Base-by-base conservation (phyloP, 1,140 invertebrate genomes). In the Pemphigus obesinymphae region DNA sequence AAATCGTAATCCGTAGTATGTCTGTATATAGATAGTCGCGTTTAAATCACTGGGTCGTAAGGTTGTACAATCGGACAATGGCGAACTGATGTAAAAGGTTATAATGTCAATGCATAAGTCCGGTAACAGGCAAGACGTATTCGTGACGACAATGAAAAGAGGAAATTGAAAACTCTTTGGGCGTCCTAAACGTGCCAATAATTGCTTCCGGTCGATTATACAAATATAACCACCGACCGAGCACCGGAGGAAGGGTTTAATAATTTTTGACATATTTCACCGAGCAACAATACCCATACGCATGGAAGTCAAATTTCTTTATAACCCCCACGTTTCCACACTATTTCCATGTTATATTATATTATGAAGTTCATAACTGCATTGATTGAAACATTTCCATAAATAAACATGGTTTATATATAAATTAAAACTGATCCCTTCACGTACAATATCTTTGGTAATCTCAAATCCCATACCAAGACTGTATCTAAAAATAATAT, bases 91-190 rank as follows among this genome's bases (percentile, higher is more conserved):
- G n/a, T 23, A 55, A 55, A 55, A 55, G 50, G n/a, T 55, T 26
- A 10, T 40, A 8, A 55, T 15, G 50, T 55, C n/a, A n/a, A 55
- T 5, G 34, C 11, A 20, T n/a, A 50, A 4, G 17, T 48, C 45
- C 13, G 45, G 13, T 15, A 20, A 20, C 48, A 2, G 48, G 0
- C 20, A 45, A 45, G 17, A 53, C 20, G 20, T 1, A n/a, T n/a
- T 37, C 15, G n/a, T 23, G 4, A n/a, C 73, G 50, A 76, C 45
- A 76, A 76, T 34, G 48, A 20, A 26, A 40, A 55, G 31, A 76
- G 73, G 50, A 76, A 76, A 76, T 76, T 23, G 73, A 76, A 76
- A 76, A 76, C 23, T 8, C 37, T 6, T 43, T 70, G 13, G n/a
- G 3, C 45, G 31, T 76, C 50, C 48, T 23, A 55, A 76, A 55